phyloP scores from a whole-genome alignment of 2,888 invertebrate genomes.

The Parochlus steinenii region DNA sequence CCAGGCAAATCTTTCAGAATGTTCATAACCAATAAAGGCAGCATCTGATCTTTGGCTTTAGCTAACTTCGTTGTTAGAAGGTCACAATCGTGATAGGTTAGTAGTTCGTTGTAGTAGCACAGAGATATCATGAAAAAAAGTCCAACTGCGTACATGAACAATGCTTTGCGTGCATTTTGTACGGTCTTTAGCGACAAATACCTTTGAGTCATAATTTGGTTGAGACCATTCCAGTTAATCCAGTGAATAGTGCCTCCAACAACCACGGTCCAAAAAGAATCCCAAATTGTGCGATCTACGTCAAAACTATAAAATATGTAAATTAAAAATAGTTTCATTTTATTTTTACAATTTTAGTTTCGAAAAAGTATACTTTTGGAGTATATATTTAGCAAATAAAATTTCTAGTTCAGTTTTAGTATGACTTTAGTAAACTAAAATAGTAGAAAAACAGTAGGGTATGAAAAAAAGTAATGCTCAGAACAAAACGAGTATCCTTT shows the following conservation, averaged over 20 bases:
- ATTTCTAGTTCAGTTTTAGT: too few species aligned
- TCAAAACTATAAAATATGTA: too few species aligned
- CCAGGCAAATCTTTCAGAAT: slow-evolving; percentile 60
- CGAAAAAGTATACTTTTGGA: too few species aligned
- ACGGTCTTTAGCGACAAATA: slow-evolving; percentile 59
- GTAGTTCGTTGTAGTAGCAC: slow-evolving; percentile 53
- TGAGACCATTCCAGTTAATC: slow-evolving; percentile 58
- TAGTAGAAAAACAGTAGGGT: too few species aligned
- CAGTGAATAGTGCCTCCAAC: slow-evolving; percentile 63
- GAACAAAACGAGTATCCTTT: too few species aligned
- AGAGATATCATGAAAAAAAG: slow-evolving; percentile 41
- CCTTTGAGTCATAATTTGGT: slow-evolving; percentile 75
- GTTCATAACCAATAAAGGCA: slow-evolving; percentile 78
- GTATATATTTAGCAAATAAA: too few species aligned
- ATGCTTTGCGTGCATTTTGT: slow-evolving; percentile 48
- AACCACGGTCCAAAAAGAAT: slow-evolving; percentile 57
- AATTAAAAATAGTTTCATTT: too few species aligned
- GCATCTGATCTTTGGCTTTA: slow-evolving; percentile 58
- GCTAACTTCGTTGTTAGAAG: slow-evolving; percentile 64
- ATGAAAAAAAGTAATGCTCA: too few species aligned
- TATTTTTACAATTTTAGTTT: too few species aligned
- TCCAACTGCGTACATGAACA: slow-evolving; percentile 47
- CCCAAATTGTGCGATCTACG: slow-evolving; percentile 58
- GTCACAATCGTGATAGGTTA: slow-evolving; percentile 59
- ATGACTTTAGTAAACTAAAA: too few species aligned